Percentiles rank a stretch among this genome's conserved stretches.
phyloP scores from a whole-genome alignment of 2,888 invertebrate genomes.

The Patella depressa region DNA sequence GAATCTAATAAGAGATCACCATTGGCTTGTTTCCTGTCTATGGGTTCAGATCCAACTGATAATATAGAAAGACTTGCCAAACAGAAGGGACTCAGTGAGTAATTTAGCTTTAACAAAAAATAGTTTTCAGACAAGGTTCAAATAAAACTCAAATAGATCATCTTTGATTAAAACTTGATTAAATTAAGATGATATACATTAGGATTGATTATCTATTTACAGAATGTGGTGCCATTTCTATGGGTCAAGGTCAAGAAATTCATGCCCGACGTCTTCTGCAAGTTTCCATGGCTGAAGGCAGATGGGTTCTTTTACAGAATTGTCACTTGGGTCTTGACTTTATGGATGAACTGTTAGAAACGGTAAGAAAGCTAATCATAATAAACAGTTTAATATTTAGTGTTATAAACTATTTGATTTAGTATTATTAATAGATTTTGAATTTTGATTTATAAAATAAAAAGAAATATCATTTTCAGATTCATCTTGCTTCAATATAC shows the following conservation, averaged over 20 bases:
- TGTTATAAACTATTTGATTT: too few relatives aligned
- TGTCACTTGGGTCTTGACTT: conserved; percentile 96
- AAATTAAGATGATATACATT: conserved; percentile 6
- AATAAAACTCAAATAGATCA: not conserved
- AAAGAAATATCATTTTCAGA: too few relatives aligned
- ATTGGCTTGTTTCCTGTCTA: conserved; percentile 91
- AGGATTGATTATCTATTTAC: conserved; percentile 17
- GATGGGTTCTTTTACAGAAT: conserved; percentile 95
- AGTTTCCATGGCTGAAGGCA: conserved; percentile 84
- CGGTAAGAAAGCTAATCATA: conserved; percentile 75
- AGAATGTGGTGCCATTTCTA: conserved; percentile 85
- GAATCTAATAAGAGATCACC: conserved; percentile 92
- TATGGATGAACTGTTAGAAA: conserved; percentile 92
- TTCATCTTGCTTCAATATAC: too few relatives aligned
- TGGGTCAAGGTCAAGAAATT: conserved; percentile 97
- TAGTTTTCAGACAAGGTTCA: not conserved
- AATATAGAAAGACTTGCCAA: conserved; percentile 91
- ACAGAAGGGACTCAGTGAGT: conserved; percentile 85
- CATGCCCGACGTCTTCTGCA: conserved; percentile 87
- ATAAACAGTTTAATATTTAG: too few relatives aligned
- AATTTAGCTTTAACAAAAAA: not conserved
- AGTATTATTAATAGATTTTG: too few relatives aligned
- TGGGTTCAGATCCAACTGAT: conserved; percentile 96
- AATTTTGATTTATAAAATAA: too few relatives aligned
- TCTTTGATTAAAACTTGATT: not conserved